Base-by-base conservation (phyloP, 2,888 invertebrate species). In the Agrochola lychnidis region DNA sequence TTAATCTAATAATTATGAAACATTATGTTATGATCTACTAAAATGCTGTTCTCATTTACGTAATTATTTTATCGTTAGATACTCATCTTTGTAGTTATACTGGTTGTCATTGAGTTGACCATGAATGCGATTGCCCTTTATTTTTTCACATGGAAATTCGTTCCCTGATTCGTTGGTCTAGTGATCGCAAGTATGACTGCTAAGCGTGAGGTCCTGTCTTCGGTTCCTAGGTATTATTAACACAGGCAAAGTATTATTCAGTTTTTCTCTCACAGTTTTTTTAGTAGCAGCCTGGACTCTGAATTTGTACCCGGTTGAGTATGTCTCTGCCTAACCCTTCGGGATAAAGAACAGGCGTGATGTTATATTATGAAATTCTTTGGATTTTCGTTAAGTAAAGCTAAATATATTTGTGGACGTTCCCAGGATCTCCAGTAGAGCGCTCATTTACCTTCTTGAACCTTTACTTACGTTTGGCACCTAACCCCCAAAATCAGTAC, bases 51-150 rank as follows among this genome's bases (percentile, higher is more conserved):
- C 73, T 72, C 36, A 63, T 76, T 86, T 70, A 68, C 78, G 75
- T 81, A 76, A 85, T 85, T 59, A 53, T 73, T 70, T 79, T n/a
- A 73, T 70, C 67, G 70, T 68, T 82, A 19, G 14, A 68, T 12
- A 59, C 70, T 63, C 56, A 36, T 68, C 48, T 62, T 70, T 51
- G 4, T 78, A n/a, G 53, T 25, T 30, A 25, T 42, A 48, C 40
- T 30, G 30, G n/a, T 19, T 16, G 1, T 57, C 25, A 14, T 48
- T 30, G 0, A 4, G 19, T 30, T 19, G 5, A 9, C 10, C 25
- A 56, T 14, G 6, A 42, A 62, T 42, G 22, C 4, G 22, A 36
- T 36, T 19, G 42, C 6, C 42, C 16, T 4, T 9, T 53, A 9
- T 70, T 16, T 45, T n/a, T 48, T 25, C 4, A 14, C 1, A 7